Evolutionary conservation across 1,140 invertebrate genomes (phyloP).

Genomic region (Melanaphis sacchari): DNA sequence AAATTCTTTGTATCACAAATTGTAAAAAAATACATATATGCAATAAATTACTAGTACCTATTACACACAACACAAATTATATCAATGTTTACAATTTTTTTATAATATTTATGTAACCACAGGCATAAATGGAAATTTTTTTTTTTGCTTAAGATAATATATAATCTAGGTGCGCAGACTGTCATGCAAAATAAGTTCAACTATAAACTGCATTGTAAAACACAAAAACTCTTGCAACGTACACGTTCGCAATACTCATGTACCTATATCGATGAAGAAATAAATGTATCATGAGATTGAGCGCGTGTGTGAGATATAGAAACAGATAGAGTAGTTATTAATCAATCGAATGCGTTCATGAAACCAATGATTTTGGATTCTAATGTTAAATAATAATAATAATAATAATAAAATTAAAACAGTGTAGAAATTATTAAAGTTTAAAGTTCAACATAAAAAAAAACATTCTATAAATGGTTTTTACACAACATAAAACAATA

Average conservation of each 20-base stretch:
- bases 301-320: not conserved
- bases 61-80: not conserved
- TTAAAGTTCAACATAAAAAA: too few relatives aligned
- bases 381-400: too few relatives aligned
- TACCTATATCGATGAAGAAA: not conserved
- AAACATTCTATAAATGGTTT: not conserved
- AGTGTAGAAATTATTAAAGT: not conserved
- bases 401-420: not conserved
- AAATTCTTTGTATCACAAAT: not conserved
- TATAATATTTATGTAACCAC: not conserved
- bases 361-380: not conserved
- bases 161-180: too few relatives aligned
- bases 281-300: not conserved
- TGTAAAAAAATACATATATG: conserved; percentile 27
- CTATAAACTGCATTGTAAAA: not conserved
- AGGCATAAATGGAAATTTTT: not conserved
- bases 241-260: not conserved
- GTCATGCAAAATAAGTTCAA: not conserved
- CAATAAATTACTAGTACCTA: conserved; percentile 14
- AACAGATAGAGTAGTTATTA: not conserved
- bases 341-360: not conserved
- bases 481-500: not conserved
- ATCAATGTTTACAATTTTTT: not conserved
- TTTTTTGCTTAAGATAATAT: not conserved
- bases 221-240: not conserved